Conservation (phyloP, 1,140 invertebrate genomes). For the Polypedilum pembai region DNA sequence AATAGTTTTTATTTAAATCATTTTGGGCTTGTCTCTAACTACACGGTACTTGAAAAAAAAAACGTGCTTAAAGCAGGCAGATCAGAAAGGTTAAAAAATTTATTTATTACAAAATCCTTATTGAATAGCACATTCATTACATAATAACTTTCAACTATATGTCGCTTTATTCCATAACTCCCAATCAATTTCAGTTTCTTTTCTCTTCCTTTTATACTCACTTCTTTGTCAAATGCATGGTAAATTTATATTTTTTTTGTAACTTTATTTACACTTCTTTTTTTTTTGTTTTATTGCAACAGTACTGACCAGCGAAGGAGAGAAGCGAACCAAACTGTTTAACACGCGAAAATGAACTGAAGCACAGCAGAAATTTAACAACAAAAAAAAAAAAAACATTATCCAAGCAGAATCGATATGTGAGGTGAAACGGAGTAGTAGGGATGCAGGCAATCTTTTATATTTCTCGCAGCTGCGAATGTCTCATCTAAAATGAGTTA, state of each 20-base stretch:
- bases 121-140: background rate
- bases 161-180: background rate
- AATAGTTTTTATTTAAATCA: too few relatives aligned
- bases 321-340: background rate
- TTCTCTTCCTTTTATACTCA: background rate
- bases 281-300: background rate
- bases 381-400: background rate
- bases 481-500: too few relatives aligned
- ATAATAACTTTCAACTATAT: background rate
- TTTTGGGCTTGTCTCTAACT: too few relatives aligned
- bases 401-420: background rate
- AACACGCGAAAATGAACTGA: slow-evolving; percentile 5
- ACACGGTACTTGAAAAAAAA: too few relatives aligned
- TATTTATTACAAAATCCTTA: slow-evolving; percentile 4
- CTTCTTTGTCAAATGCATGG: background rate
- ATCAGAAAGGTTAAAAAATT: slow-evolving; percentile 3
- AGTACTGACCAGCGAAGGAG: background rate
- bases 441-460: slow-evolving; percentile 1
- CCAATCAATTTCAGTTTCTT: background rate
- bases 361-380: background rate
- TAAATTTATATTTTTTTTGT: background rate
- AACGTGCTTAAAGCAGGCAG: too few relatives aligned
- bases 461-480: background rate
- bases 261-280: background rate
- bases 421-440: background rate